Base-by-base conservation (phyloP, 35 echinoderm and acorn worm species). In the Nesometra sesokonis region DNA sequence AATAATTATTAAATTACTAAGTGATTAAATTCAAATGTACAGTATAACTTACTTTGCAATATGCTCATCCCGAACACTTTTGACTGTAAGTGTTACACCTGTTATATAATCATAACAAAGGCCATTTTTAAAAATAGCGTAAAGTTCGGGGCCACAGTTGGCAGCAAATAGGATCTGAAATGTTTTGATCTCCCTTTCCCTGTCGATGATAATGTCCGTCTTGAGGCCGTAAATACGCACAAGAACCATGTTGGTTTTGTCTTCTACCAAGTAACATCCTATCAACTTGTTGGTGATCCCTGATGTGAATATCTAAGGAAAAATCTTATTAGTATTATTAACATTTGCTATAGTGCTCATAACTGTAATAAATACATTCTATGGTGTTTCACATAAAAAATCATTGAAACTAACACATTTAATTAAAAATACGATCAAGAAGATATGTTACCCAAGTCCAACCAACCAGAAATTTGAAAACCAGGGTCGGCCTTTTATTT, bases 201-300 rank as follows among this genome's bases (percentile, higher is more conserved):
- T 35, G 79, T 99, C 88, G 13, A 99, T 84, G 19, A 99, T 83
- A 5, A 99, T 80, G 39, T 99, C 96, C 0, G 96, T 92, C 57
- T 99, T 99, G 87, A 87, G 86, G 31, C 96, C 96, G 34, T 94
- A 99, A 82, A 99, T 87, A 3, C 96, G 81, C 1, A 91, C 82
- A 1, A 99, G 85, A 35, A 94, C 85, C 88, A 94, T 92, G 37
- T 89, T 89, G 19, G 81, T 80, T 33, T 94, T 94, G 81, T 99
- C 77, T 31, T 89, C 87, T 4, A 77, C 84, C 8, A 92, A 27
- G 47, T 92, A 99, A 47, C 84, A 86, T 2, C 92, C 96, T 30
- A 92, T 78, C 3, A 99, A 87, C 38, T 99, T 99, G 82, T 99
- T 99, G 15, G 96, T 94, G 34, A 94, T 99, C 17, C 96, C 96